Percentiles rank a stretch among this genome's conserved stretches.
Evolutionary conservation across 2,797 vertebrate genomes (phyloP).

Genomic region (Monodelphis domestica): DNA sequence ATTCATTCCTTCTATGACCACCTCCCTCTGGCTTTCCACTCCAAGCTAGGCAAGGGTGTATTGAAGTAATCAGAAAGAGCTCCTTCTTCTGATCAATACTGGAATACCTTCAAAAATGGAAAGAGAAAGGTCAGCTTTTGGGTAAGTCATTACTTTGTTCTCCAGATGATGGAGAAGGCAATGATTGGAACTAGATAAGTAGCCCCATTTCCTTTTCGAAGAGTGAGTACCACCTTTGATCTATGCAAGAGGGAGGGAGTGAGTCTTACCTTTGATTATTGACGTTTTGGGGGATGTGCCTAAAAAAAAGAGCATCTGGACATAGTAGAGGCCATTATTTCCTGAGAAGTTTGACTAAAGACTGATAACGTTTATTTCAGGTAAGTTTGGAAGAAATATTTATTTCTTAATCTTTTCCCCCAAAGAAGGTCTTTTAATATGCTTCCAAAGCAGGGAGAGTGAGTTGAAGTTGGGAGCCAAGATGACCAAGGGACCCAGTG

Average conservation of each 20-base stretch:
- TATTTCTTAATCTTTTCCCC: background rate
- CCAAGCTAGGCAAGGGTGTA: background rate
- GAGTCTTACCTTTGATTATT: background rate
- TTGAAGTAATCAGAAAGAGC: background rate
- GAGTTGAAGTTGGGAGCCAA: background rate
- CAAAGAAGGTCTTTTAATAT: background rate
- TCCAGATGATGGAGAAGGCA: background rate
- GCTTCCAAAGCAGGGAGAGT: background rate
- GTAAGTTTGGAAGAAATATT: background rate
- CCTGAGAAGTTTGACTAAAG: background rate
- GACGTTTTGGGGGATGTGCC: background rate
- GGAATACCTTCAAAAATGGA: background rate
- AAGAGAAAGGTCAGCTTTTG: background rate
- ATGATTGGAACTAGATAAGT: background rate
- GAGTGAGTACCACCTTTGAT: background rate
- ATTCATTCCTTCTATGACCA: background rate
- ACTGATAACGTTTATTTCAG: background rate
- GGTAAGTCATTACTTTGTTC: background rate
- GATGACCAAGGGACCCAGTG: background rate
- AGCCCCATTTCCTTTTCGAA: background rate
- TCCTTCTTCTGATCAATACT: background rate
- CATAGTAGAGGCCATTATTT: background rate
- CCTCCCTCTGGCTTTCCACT: background rate
- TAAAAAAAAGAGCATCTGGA: background rate
- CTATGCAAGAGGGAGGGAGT: background rate